These are phyloP conservation scores for Apistogramma diplotaenia DNA, from an alignment of 2,113 vertebrate species.

Conservation along the genomic window DNA sequence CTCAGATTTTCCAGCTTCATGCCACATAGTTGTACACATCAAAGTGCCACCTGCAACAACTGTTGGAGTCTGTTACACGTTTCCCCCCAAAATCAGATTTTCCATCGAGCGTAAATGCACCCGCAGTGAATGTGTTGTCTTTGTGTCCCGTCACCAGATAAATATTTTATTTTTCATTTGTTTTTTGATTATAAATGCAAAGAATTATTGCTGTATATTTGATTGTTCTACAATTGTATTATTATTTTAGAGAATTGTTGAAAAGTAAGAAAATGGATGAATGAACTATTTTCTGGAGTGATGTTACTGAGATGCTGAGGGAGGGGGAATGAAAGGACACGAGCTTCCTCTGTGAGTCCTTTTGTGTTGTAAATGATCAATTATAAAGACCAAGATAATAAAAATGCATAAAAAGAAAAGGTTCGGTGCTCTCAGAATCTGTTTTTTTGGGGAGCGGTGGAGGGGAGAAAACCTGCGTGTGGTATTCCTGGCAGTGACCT, in stretches of 20 bases:
- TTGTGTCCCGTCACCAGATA: slow-evolving; percentile 10
- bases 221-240: slow-evolving; percentile 47
- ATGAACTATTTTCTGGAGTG: slow-evolving; percentile 59
- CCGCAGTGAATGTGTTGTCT: slow-evolving; percentile 17
- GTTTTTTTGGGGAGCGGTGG: too few relatives aligned
- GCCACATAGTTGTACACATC: too few relatives aligned
- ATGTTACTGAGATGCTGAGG: neutral
- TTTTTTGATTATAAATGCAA: slow-evolving; percentile 35
- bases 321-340: slow-evolving; percentile 4
- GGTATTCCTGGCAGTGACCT: slow-evolving; percentile 35
- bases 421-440: neutral
- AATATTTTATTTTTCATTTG: neutral
- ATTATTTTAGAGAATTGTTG: slow-evolving; percentile 56
- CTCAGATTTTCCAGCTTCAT: too few relatives aligned
- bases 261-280: too few relatives aligned
- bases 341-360: slow-evolving; percentile 2
- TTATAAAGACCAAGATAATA: slow-evolving; percentile 34
- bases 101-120: slow-evolving; percentile 20
- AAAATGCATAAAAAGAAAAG: slow-evolving; percentile 25
- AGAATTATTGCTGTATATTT: slow-evolving; percentile 55
- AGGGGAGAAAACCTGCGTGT: neutral
- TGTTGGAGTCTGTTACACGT: neutral
- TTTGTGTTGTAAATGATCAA: slow-evolving; percentile 42
- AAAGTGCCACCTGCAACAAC: too few relatives aligned
- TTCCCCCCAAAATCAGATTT: neutral